Evolutionary conservation across 2,113 vertebrate species (phyloP), one percentile per base, ranked within the genome.

Genomic region (Pterocles burchelli): DNA sequence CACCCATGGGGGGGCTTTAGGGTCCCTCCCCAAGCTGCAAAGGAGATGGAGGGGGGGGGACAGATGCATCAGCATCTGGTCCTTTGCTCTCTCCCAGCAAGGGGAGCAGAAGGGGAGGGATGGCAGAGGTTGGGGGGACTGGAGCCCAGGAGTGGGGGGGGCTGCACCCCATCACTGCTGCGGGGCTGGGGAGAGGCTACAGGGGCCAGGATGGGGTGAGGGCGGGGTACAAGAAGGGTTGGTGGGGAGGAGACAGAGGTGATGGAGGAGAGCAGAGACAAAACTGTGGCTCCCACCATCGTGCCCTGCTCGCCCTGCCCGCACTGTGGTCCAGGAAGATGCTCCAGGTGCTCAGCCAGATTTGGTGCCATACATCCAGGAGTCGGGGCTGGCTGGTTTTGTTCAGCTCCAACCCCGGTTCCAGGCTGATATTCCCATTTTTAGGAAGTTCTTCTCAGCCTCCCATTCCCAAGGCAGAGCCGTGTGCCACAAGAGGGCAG

Each of bases 321-420:
- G 24, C 21, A 9, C n/a, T n/a, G n/a, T n/a, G n/a, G n/a, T n/a
- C n/a, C n/a, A 46, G 36, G 67, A 24, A 38, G 55, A 3, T 11
- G 1, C 46, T 45, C 13, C 17, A 3, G 10, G 17, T 2, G 16
- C 31, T n/a, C 13, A 43, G 34, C 24, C 36, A 9, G 36, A 11
- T 36, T 7, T 6, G 1, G 1, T 10, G 36, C 8, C 4, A 0
- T 5, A n/a, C 2, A 7, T 3, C 45, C 45, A 3, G 34, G 54
- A 6, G 52, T 9, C 61, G 6, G 26, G 83, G 26, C 61, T 62
- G 17, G 65, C 36, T 36, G n/a, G 7, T 5, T 25, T 38, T 34
- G 67, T 21, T 73, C 46, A 9, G 13, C 51, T 72, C 66, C 43
- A 29, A 33, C 20, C 51, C 52, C 6, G 3, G 17, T 41, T 59